These are phyloP conservation scores for Leptarthrus brevirostris DNA, from an alignment of 2,888 invertebrate genomes.

Conservation along the genomic window DNA sequence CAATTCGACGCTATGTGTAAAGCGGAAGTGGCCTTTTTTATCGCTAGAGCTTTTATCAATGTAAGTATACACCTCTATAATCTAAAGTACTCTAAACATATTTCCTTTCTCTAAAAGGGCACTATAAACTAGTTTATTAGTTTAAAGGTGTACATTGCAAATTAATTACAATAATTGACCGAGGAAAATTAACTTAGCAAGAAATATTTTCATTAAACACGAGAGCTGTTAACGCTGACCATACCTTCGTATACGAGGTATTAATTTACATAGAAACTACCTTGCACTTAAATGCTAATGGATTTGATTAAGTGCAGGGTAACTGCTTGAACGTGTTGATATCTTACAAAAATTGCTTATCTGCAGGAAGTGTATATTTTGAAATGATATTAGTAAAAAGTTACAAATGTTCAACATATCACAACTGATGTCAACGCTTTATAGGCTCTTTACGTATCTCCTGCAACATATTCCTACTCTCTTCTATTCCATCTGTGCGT, in stretches of 20 bases:
- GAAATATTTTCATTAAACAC: slow-evolving; percentile 24
- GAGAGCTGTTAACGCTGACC: neutral
- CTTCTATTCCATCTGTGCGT: no score
- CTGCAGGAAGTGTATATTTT: no score
- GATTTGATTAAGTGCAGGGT: no score
- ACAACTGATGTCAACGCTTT: no score
- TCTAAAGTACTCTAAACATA: slow-evolving; percentile 1
- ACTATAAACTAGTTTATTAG: slow-evolving; percentile 13
- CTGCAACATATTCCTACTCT: no score
- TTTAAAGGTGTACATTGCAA: neutral
- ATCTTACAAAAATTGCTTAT: no score
- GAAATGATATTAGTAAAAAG: no score
- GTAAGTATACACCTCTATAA: slow-evolving; percentile 71
- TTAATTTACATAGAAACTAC: slow-evolving; percentile 21
- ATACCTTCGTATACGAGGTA: slow-evolving; percentile 2
- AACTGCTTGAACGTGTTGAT: neutral
- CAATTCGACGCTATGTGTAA: slow-evolving; percentile 83
- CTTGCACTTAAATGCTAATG: neutral
- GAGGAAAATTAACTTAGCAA: slow-evolving; percentile 18
- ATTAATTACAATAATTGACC: slow-evolving; percentile 43
- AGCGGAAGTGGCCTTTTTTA: slow-evolving; percentile 81
- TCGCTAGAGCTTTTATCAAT: slow-evolving; percentile 77
- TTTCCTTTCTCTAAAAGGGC: neutral
- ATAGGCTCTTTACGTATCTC: no score
- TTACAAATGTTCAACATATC: no score